These are phyloP conservation scores for Patagioenas fasciata DNA, from an alignment of 2,113 vertebrate species.

Conservation along the genomic window DNA sequence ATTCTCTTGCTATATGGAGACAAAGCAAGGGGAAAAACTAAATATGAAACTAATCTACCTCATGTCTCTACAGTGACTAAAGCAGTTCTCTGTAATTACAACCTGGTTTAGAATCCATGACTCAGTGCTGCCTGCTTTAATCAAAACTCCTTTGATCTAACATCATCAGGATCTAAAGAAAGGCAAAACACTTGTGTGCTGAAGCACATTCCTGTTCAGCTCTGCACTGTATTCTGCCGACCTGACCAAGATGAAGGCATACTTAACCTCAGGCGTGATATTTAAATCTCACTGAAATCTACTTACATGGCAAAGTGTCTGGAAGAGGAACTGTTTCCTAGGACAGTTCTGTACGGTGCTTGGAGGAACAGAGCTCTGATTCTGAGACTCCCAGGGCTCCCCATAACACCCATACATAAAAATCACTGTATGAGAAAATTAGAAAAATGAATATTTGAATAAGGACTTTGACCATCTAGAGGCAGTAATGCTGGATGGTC, in stretches of 20 bases:
- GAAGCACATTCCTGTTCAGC: not conserved
- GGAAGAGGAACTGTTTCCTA: not conserved
- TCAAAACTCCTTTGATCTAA: not conserved
- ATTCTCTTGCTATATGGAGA: constrained; percentile 1
- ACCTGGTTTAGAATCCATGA: not conserved
- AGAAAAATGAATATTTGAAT: not conserved
- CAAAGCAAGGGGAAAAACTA: not conserved
- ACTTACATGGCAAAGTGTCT: not conserved
- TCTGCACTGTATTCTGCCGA: not conserved
- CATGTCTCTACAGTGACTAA: not conserved
- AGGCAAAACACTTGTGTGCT: not conserved
- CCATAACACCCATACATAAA: not conserved
- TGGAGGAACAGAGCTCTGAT: not conserved
- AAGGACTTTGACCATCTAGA: not conserved
- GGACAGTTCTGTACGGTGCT: not conserved
- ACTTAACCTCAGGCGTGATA: not conserved
- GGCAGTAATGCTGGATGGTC: not conserved
- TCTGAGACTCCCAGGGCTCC: not conserved
- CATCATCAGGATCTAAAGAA: not conserved
- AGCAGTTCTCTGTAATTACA: not conserved
- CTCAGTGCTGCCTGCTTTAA: not conserved
- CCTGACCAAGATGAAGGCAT: not conserved
- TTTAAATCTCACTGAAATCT: not conserved
- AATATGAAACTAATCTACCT: not conserved
- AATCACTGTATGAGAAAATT: not conserved